Base-by-base conservation (phyloP, 1,140 invertebrate genomes). In the Drosophila kohkoa region DNA sequence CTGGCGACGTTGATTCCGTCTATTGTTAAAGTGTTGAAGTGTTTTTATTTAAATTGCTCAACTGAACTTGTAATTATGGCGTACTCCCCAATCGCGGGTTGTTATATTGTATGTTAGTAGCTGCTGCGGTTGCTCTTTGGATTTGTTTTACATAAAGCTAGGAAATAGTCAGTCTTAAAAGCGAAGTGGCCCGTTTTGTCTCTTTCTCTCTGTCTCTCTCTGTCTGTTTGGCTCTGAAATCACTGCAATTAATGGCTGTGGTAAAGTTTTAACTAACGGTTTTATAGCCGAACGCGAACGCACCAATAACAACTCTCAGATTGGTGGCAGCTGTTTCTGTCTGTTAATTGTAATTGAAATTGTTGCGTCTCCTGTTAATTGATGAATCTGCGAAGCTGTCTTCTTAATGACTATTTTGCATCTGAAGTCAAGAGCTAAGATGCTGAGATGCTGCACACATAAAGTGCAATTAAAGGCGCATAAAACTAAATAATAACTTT, bases 31-130 rank as follows among this genome's bases (percentile, higher is more conserved):
- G 85, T 89, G 83, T 80, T 88, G 85, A 87, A 81, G 83, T 87
- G 83, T 89, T 87, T 87, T 87, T 80, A 89, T 87, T 87, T 87
- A 83, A 88, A 87, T 87, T 80, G 85, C 85, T 81, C 77, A 89
- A 87, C 77, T 87, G 80, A 87, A 87, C 83, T 89, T 88, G 83
- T 89, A 87, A 87, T 87, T 88, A 87, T 88, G 81, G 80, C 69
- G 49, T 10, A 54, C 52, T 68, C 60, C 59, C 59, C 38, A 10
- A 48, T 13, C 11, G 51, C 49, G 51, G 20, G 20, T 16, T 72
- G 49, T 49, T 66, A 54, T 4, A 43, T n/a, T 32, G 20, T 25
- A 25, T 60, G 68, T 32, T 68, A 8, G 5, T 32, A 32, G 58
- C 64, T 70, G 65, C 38, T n/a, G 58, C 43, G 41, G 59, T 49